phyloP scores from a whole-genome alignment of 1,140 invertebrate species.

The Penaeus chinensis region DNA sequence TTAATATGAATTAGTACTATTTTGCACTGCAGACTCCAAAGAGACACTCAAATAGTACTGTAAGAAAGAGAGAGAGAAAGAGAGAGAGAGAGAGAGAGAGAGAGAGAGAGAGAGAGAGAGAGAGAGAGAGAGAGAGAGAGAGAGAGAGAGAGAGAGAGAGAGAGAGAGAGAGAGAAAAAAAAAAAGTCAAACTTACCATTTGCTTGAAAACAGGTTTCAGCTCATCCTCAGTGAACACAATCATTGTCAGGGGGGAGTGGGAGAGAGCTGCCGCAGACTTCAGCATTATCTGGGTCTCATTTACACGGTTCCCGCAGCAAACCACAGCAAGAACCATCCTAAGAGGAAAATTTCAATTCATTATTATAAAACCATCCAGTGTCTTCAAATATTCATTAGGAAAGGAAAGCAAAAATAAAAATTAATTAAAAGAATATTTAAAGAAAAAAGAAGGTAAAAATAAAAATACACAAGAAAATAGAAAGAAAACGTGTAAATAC shows the following conservation, averaged over 20 bases:
- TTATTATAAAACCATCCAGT: too few species aligned
- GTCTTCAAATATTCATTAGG: too few species aligned
- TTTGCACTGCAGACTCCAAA: too few species aligned
- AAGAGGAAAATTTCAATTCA: not conserved
- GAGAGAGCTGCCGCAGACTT: slow-evolving; percentile 49
- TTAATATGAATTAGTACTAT: too few species aligned
- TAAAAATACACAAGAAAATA: too few species aligned
- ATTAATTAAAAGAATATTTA: too few species aligned
- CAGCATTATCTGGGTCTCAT: slow-evolving; percentile 42
- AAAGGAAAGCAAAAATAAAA: too few species aligned
- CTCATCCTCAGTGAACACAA: slow-evolving; percentile 48
- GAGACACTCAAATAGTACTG: not conserved
- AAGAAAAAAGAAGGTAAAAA: too few species aligned
- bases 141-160: too few species aligned
- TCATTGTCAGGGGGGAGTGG: slow-evolving; percentile 30
- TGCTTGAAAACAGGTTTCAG: slow-evolving; percentile 31
- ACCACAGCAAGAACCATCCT: slow-evolving; percentile 52
- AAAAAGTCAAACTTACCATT: slow-evolving; percentile 29
- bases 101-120: too few species aligned
- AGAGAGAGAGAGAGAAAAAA: not conserved
- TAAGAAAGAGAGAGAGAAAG: not conserved
- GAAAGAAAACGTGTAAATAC: too few species aligned
- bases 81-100: not conserved
- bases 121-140: too few species aligned
- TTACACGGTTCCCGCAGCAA: slow-evolving; percentile 47